These are phyloP conservation scores for Pachliopta kotzebuea DNA, from an alignment of 2,888 invertebrate genomes.

Conservation along the genomic window DNA sequence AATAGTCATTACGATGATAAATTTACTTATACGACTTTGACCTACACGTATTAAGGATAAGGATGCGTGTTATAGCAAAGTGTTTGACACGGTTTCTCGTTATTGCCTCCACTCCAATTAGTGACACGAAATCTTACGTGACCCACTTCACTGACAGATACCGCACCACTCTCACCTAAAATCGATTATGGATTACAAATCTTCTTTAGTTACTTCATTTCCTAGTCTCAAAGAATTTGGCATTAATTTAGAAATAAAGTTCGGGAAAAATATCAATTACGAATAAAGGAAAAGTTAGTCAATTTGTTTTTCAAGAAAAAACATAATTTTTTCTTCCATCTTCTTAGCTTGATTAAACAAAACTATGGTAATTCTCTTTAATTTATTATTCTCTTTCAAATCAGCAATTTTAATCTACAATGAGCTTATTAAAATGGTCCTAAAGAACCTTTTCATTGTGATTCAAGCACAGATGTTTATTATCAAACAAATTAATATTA, in stretches of 20 bases:
- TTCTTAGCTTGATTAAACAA: no score
- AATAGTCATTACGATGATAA: neutral
- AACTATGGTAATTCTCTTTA: no score
- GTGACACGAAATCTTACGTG: conserved; percentile 20
- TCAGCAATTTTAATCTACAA: no score
- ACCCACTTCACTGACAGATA: conserved; percentile 18
- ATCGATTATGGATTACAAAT: conserved; percentile 1
- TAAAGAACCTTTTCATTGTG: no score
- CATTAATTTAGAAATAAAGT: neutral
- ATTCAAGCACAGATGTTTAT: no score
- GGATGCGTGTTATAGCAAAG: conserved; percentile 3
- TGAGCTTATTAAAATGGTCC: no score
- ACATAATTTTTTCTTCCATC: no score
- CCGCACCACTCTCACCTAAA: neutral
- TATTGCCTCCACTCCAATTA: conserved; percentile 17
- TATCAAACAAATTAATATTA: no score
- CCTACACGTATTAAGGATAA: conserved; percentile 10
- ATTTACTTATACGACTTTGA: conserved; percentile 8
- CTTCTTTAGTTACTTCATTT: neutral
- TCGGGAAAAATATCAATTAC: neutral
- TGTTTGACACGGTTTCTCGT: conserved; percentile 8
- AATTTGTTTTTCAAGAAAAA: no score
- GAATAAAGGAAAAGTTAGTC: no score
- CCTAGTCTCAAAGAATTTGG: no score
- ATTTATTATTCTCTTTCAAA: no score